These are phyloP conservation scores for Bombycilla garrulus DNA, from an alignment of 2,113 vertebrate species.

Conservation along the genomic window DNA sequence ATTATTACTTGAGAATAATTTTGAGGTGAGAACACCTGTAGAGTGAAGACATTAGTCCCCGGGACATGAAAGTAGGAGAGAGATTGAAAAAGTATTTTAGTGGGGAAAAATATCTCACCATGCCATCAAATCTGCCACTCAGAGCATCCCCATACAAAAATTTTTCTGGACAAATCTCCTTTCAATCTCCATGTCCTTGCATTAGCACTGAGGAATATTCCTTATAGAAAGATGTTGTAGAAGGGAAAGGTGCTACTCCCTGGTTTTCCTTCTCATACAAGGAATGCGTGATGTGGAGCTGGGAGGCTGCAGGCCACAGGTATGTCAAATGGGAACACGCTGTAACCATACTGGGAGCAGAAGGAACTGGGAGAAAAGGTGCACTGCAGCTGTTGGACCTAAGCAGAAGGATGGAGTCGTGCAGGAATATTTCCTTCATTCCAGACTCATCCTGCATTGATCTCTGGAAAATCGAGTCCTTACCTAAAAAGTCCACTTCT, in stretches of 20 bases:
- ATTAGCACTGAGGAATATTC: not conserved
- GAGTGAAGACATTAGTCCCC: not conserved
- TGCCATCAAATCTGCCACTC: not conserved
- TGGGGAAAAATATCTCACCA: not conserved
- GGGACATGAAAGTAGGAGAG: not conserved
- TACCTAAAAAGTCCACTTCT: not conserved
- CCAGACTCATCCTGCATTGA: not conserved
- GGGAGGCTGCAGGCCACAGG: not conserved
- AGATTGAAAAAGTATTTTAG: not conserved
- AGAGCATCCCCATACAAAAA: not conserved
- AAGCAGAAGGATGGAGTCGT: not conserved
- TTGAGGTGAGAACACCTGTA: not conserved
- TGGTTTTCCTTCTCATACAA: not conserved
- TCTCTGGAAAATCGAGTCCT: not conserved
- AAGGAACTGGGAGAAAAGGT: not conserved
- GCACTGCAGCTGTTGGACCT: not conserved
- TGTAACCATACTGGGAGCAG: accelerated
- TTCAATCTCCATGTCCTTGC: not conserved
- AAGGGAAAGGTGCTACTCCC: not conserved
- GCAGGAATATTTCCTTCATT: not conserved
- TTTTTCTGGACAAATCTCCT: not conserved
- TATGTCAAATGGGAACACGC: not conserved
- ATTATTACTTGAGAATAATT: not conserved
- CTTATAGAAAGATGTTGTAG: not conserved
- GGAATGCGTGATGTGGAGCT: not conserved